These are phyloP conservation scores for Dinoponera quadriceps DNA, from an alignment of 1,140 invertebrate genomes.

Conservation along the genomic window DNA sequence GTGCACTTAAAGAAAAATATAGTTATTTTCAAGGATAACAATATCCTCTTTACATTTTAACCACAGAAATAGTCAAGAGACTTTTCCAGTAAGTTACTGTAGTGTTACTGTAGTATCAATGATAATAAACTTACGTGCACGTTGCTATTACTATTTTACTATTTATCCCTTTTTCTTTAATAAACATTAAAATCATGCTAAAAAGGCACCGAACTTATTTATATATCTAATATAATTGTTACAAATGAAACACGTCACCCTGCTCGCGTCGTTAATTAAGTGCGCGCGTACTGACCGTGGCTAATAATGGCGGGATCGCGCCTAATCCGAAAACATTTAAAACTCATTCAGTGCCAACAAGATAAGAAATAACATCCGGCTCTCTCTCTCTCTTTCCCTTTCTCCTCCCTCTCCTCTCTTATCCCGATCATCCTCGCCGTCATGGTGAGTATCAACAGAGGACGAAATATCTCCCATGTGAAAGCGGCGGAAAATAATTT, in stretches of 20 bases:
- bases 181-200: too few relatives aligned
- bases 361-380: conserved; percentile 12
- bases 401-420: background rate
- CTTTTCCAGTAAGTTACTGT: too few relatives aligned
- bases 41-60: too few relatives aligned
- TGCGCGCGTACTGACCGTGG: background rate
- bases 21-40: too few relatives aligned
- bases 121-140: too few relatives aligned
- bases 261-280: conserved; percentile 25
- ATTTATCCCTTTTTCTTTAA: too few relatives aligned
- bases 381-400: background rate
- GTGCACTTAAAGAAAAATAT: too few relatives aligned
- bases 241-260: background rate
- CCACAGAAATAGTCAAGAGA: too few relatives aligned
- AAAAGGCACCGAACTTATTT: too few relatives aligned
- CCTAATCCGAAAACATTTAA: conserved; percentile 48
- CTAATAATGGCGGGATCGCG: conserved; percentile 1
- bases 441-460: background rate
- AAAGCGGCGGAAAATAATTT: conserved; percentile 52
- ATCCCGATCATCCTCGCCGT: conserved; percentile 4
- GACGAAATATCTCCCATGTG: conserved; percentile 48
- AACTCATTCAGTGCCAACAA: background rate
- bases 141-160: too few relatives aligned
- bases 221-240: too few relatives aligned
- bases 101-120: too few relatives aligned